phyloP scores from a whole-genome alignment of 2,113 vertebrate genomes.

The Syngnathus floridae region DNA sequence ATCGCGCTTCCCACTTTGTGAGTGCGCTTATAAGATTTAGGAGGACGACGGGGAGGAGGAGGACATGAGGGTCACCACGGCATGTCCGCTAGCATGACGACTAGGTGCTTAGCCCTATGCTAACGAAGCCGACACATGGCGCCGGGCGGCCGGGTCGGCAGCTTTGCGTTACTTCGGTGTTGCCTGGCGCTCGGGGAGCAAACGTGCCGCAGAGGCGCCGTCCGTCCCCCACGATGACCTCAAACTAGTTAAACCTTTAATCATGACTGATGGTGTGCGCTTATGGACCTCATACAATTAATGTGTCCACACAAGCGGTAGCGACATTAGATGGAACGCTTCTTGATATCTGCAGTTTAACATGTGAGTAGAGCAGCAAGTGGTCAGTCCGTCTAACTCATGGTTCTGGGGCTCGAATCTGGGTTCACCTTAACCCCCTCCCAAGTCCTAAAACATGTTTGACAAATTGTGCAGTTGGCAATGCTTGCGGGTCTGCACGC shows the following conservation, averaged over 20 bases:
- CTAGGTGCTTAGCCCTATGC: not conserved
- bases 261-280: no score
- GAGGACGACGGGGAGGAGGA: not conserved
- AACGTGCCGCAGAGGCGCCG: no score
- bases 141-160: not conserved
- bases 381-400: not conserved
- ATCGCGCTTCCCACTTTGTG: not conserved
- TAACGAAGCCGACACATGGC: constrained; percentile 7
- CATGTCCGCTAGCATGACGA: not conserved
- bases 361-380: not conserved
- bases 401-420: not conserved
- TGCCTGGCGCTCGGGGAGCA: not conserved
- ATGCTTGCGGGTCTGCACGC: no score
- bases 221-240: no score
- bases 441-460: no score
- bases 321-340: not conserved
- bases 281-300: no score
- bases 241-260: no score
- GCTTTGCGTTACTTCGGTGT: not conserved
- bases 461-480: not conserved
- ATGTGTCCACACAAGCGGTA: not conserved
- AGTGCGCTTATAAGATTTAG: not conserved
- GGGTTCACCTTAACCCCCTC: no score
- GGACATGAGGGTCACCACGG: not conserved
- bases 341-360: not conserved